A percentile compares a stretch with the other conserved stretches of the same genome.
Conservation (phyloP, 2,888 invertebrate species). For the Dicyrtoma fusca region DNA sequence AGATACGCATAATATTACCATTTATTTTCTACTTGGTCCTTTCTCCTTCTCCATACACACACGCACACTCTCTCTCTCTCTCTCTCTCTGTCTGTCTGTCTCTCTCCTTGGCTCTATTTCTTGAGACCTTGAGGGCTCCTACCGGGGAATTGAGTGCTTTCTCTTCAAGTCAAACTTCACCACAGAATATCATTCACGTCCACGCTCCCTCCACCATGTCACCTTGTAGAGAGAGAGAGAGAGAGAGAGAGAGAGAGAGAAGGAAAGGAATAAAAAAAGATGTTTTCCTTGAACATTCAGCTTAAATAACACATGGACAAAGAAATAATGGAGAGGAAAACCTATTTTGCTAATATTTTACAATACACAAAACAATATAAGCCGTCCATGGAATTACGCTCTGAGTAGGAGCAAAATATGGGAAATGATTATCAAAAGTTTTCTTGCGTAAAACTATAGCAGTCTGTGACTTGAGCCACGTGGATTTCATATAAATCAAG, state of each 20-base stretch:
- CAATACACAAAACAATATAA: background rate
- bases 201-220: background rate
- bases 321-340: background rate
- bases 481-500: slow-evolving; percentile 9
- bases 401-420: background rate
- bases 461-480: slow-evolving; percentile 8
- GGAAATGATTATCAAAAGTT: slow-evolving; percentile 10
- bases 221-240: background rate
- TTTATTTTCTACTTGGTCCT: slow-evolving; percentile 19
- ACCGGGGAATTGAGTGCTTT: background rate
- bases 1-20: slow-evolving; percentile 8
- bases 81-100: background rate
- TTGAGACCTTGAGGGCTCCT: background rate
- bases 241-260: background rate
- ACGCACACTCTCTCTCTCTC: background rate
- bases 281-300: background rate
- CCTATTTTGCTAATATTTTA: background rate
- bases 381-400: background rate
- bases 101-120: background rate
- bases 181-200: too few species aligned
- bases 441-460: background rate
- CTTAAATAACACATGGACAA: slow-evolving; percentile 7
- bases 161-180: too few species aligned
- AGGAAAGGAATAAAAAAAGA: background rate
- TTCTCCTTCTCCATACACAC: background rate